These are phyloP conservation scores for Brachionus plicatilis DNA, from an alignment of 1,140 invertebrate species.

Conservation along the genomic window DNA sequence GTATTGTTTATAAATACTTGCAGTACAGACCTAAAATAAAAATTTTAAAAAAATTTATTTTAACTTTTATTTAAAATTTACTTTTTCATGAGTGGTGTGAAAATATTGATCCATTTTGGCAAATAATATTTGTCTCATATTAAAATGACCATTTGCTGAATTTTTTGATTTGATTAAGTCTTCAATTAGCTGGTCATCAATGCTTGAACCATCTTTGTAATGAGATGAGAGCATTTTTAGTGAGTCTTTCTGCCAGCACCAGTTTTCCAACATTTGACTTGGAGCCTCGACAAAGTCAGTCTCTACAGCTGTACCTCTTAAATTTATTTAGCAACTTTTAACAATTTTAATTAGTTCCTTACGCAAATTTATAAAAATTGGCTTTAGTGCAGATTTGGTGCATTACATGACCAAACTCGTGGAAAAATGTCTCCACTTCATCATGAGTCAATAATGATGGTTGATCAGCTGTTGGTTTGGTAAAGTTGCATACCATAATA, in stretches of 20 bases:
- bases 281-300: conserved; percentile 62
- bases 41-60: background rate
- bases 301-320: conserved; percentile 58
- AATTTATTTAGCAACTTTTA: too few relatives aligned
- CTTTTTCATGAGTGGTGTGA: conserved; percentile 10
- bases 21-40: conserved; percentile 52
- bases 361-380: conserved; percentile 56
- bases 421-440: conserved; percentile 61
- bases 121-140: conserved; percentile 46
- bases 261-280: conserved; percentile 63
- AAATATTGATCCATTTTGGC: conserved; percentile 37
- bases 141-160: conserved; percentile 59
- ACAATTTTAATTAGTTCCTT: conserved; percentile 3
- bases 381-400: conserved; percentile 59
- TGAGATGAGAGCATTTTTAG: conserved; percentile 58
- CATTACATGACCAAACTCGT: conserved; percentile 63
- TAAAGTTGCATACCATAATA: conserved; percentile 61
- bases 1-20: conserved; percentile 52
- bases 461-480: conserved; percentile 57
- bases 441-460: conserved; percentile 60
- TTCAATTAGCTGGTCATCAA: conserved; percentile 58
- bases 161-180: conserved; percentile 56
- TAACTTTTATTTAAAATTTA: background rate
- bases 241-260: conserved; percentile 60
- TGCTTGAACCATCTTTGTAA: conserved; percentile 54